These are phyloP conservation scores for Salvelinus alpinus DNA, from an alignment of 2,113 vertebrate species.

Conservation along the genomic window DNA sequence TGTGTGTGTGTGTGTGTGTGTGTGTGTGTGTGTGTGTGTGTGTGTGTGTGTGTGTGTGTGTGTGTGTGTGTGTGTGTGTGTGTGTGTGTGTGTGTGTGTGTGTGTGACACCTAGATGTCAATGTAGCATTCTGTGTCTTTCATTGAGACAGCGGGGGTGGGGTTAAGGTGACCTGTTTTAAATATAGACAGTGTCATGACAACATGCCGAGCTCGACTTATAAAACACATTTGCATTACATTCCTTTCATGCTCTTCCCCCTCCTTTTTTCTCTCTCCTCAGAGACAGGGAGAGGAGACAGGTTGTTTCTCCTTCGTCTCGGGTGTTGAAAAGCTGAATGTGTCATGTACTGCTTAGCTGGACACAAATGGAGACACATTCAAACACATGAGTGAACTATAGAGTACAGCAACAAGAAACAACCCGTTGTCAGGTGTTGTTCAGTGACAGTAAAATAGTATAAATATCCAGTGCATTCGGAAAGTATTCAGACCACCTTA, in stretches of 20 bases:
- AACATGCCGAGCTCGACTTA: conserved; percentile 74
- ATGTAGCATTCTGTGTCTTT: conserved; percentile 66
- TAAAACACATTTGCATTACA: conserved; percentile 74
- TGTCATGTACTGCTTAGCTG: conserved; percentile 58
- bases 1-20: neutral
- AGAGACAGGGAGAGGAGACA: conserved; percentile 48
- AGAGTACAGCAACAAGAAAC: no score
- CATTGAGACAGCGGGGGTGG: conserved; percentile 70
- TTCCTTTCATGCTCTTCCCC: conserved; percentile 54
- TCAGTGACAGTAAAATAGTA: neutral
- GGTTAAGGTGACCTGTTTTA: conserved; percentile 80
- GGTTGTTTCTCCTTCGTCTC: conserved; percentile 58
- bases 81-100: conserved; percentile 13
- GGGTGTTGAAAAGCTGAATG: conserved; percentile 53
- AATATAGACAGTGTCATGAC: conserved; percentile 80
- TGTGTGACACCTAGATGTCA: conserved; percentile 55
- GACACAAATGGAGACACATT: conserved; percentile 26
- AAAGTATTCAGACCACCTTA: no score
- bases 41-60: conserved; percentile 2
- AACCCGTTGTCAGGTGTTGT: neutral
- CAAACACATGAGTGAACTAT: conserved; percentile 5
- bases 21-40: conserved; percentile 15
- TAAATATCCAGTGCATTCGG: no score
- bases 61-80: conserved; percentile 43
- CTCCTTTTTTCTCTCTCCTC: conserved; percentile 22